Evolutionary conservation across 2,797 vertebrate genomes (phyloP).

Genomic region (Argya squamiceps): DNA sequence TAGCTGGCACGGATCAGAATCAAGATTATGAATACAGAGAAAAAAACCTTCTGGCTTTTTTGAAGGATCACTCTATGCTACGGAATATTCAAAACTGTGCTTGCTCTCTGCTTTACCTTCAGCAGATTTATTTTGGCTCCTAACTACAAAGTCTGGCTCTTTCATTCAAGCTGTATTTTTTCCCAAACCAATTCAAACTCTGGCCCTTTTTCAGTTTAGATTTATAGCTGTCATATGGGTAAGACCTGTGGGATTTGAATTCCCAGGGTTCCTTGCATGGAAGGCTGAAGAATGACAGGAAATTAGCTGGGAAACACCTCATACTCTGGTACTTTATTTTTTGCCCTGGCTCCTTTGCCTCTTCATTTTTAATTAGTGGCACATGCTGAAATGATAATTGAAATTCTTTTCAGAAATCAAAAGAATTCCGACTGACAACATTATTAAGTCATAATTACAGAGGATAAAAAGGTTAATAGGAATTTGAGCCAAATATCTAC

Average conservation of each 20-base stretch:
- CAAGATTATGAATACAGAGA: not conserved
- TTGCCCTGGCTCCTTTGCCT: conserved; percentile 4
- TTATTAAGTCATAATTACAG: conserved; percentile 61
- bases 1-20: not conserved
- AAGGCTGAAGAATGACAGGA: not conserved
- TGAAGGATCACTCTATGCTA: not conserved
- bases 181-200: not conserved
- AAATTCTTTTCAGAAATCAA: conserved; percentile 62
- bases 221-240: not conserved
- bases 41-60: not conserved
- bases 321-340: not conserved
- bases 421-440: conserved; percentile 54
- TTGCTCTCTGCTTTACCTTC: not conserved
- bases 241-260: not conserved
- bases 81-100: not conserved
- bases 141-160: not conserved
- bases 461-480: conserved; percentile 39
- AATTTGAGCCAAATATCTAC: conserved; percentile 56
- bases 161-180: not conserved
- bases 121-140: not conserved
- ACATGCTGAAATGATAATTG: conserved; percentile 59
- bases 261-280: not conserved
- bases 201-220: not conserved
- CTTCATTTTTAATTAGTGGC: conserved; percentile 52
- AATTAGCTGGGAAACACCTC: conserved; percentile 19